phyloP scores from a whole-genome alignment of 2,888 invertebrate genomes.

The Pyrrhosoma nymphula region DNA sequence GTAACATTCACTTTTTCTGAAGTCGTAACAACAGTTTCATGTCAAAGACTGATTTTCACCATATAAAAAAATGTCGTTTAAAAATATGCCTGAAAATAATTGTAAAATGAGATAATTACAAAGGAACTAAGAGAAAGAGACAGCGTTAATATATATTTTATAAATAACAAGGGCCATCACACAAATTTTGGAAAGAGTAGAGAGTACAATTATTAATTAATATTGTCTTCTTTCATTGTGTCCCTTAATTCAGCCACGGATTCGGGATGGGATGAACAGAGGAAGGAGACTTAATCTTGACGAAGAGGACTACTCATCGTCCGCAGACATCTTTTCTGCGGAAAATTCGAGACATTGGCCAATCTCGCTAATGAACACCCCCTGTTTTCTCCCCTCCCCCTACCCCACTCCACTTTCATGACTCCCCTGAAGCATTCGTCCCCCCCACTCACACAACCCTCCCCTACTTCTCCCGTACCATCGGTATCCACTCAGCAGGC shows the following conservation, averaged over 20 bases:
- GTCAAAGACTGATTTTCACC: no score
- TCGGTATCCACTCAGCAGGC: neutral
- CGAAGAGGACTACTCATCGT: neutral
- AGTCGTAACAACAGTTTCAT: no score
- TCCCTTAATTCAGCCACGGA: constrained; percentile 1
- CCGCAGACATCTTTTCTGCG: constrained; percentile 3
- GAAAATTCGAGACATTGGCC: constrained; percentile 32
- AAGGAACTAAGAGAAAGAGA: neutral
- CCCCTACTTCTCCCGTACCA: neutral
- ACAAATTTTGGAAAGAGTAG: neutral
- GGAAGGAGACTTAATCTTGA: neutral
- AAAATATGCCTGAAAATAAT: neutral
- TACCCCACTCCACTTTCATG: neutral
- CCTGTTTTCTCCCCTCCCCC: no score
- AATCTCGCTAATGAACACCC: constrained; percentile 42
- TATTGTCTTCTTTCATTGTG: neutral
- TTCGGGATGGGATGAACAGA: neutral
- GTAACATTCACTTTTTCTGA: no score
- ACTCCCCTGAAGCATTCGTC: neutral
- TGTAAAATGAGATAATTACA: neutral
- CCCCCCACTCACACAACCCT: no score
- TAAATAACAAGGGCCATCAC: neutral
- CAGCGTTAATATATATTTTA: neutral
- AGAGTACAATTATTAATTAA: constrained; percentile 7
- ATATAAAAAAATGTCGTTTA: neutral